A percentile compares a stretch with the other conserved stretches of the same genome.
Conservation (phyloP, 2,888 invertebrate genomes). For the Aporophyla nigra region DNA sequence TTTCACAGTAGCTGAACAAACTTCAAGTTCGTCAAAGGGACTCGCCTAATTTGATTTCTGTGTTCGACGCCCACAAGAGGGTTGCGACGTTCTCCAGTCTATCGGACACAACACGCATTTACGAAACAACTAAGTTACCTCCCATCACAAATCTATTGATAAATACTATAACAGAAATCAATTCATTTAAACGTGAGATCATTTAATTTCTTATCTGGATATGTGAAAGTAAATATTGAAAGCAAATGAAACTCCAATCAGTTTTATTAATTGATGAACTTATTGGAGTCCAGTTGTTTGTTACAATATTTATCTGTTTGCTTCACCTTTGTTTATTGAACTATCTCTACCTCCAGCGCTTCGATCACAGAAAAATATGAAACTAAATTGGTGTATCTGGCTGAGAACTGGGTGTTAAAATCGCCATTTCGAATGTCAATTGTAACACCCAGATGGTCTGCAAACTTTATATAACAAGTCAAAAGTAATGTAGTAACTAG, state of each 20-base stretch:
- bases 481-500: conserved; percentile 18
- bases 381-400: conserved; percentile 1
- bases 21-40: conserved; percentile 82
- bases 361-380: background rate
- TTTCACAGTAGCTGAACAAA: conserved; percentile 77
- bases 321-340: background rate
- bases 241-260: conserved; percentile 7
- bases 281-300: background rate
- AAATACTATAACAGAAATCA: conserved; percentile 16
- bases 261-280: conserved; percentile 9
- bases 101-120: conserved; percentile 75
- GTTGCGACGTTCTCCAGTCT: conserved; percentile 64
- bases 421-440: background rate
- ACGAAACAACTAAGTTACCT: conserved; percentile 67
- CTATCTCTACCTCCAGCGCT: background rate
- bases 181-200: background rate
- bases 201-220: background rate
- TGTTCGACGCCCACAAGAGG: conserved; percentile 79
- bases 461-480: conserved; percentile 8
- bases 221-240: conserved; percentile 13
- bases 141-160: conserved; percentile 35
- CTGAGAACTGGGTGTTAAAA: no score
- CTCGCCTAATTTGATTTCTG: conserved; percentile 83
- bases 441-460: background rate
- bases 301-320: conserved; percentile 16